Evolutionary conservation across 2,113 vertebrate genomes (phyloP).

Genomic region (Conger conger): DNA sequence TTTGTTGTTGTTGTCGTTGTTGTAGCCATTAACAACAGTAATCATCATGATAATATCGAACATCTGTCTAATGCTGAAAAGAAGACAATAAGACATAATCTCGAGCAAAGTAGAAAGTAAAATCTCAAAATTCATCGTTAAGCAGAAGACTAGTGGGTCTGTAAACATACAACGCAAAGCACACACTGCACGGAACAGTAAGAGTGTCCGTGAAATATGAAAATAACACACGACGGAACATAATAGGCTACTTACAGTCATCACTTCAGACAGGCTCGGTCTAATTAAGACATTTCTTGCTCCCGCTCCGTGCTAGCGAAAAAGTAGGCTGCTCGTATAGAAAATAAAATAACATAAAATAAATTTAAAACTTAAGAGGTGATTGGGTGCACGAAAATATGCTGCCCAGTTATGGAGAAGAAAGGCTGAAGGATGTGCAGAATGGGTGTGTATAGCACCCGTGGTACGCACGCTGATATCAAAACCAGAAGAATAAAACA

Average conservation of each 20-base stretch:
- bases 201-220: not conserved
- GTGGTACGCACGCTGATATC: slow-evolving; percentile 31
- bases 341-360: not conserved
- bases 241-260: slow-evolving; percentile 53
- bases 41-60: not conserved
- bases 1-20: not conserved
- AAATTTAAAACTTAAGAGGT: not conserved
- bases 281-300: slow-evolving; percentile 53
- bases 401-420: not conserved
- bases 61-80: not conserved
- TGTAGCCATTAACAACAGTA: not conserved
- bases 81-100: not conserved
- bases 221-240: not conserved
- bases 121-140: not conserved
- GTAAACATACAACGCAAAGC: not conserved
- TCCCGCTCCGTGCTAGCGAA: not conserved
- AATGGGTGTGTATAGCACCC: slow-evolving; percentile 19
- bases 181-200: not conserved
- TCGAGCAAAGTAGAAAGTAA: not conserved
- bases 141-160: not conserved
- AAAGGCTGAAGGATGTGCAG: slow-evolving; percentile 7
- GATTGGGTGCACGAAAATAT: not conserved
- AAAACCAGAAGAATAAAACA: slow-evolving; percentile 56
- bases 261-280: slow-evolving; percentile 29
- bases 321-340: not conserved